phyloP scores from a whole-genome alignment of 1,140 invertebrate species.

The Lucilia sericata region DNA sequence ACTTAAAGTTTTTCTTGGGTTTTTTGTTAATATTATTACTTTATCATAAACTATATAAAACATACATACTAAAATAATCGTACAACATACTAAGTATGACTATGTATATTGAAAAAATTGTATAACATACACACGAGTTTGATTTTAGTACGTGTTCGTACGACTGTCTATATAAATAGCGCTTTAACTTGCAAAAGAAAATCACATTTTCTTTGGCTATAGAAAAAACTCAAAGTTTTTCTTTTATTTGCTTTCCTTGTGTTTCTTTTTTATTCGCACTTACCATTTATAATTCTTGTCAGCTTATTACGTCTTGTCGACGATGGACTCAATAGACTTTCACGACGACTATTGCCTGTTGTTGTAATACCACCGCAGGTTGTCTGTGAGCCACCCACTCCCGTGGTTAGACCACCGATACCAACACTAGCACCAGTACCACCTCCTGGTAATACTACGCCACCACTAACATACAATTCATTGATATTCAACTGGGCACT shows the following conservation, averaged over 20 bases:
- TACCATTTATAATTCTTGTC: constrained; percentile 78
- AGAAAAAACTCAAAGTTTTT: neutral
- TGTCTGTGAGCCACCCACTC: constrained; percentile 51
- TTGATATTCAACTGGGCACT: constrained; percentile 63
- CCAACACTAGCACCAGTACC: constrained; percentile 53
- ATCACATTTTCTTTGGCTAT: too few species aligned
- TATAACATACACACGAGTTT: too few species aligned
- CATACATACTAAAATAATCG: too few species aligned
- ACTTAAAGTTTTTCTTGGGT: too few species aligned
- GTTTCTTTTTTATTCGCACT: constrained; percentile 65
- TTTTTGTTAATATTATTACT: too few species aligned
- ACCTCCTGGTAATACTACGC: constrained; percentile 50
- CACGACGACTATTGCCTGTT: constrained; percentile 63
- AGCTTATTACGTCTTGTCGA: constrained; percentile 79
- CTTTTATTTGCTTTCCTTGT: neutral
- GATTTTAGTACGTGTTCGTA: too few species aligned
- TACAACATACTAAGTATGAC: too few species aligned
- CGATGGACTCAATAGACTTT: constrained; percentile 78
- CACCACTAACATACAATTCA: constrained; percentile 50
- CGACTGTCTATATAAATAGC: too few species aligned
- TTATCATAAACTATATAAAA: too few species aligned
- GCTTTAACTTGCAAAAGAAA: too few species aligned
- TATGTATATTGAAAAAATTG: too few species aligned
- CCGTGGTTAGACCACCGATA: constrained; percentile 55
- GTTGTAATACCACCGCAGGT: constrained; percentile 55